phyloP scores from a whole-genome alignment of 2,797 vertebrate genomes.

The Prunella strophiata region DNA sequence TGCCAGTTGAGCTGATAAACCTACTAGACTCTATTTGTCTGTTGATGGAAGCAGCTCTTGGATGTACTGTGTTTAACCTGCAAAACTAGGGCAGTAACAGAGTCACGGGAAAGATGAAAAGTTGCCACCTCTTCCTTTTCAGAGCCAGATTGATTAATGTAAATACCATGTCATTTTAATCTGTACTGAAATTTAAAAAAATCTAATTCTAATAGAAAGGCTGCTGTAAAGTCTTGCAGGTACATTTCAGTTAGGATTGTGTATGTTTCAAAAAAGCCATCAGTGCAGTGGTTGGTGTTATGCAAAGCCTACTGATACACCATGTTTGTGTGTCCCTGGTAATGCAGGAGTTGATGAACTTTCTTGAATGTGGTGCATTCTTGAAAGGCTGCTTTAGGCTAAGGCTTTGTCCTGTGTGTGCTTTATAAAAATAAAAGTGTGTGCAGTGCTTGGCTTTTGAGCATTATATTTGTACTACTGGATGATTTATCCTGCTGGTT shows the following conservation, averaged over 20 bases:
- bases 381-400: background rate
- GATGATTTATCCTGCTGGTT: background rate
- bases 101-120: background rate
- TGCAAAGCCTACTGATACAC: background rate
- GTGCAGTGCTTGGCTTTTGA: background rate
- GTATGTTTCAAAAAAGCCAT: background rate
- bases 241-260: background rate
- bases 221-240: background rate
- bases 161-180: background rate
- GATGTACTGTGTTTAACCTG: background rate
- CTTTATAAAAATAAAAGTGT: background rate
- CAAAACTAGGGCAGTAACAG: background rate
- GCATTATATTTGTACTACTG: background rate
- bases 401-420: background rate
- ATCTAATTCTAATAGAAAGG: background rate
- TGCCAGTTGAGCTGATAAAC: background rate
- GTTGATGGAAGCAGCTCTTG: background rate
- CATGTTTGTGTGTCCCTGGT: background rate
- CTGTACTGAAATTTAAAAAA: background rate
- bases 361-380: background rate
- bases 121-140: background rate
- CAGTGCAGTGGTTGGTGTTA: background rate
- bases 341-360: background rate
- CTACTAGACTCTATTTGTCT: background rate
- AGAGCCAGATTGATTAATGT: background rate